Base-by-base conservation (phyloP, 2,888 invertebrate species). In the Polydesmus complanatus region DNA sequence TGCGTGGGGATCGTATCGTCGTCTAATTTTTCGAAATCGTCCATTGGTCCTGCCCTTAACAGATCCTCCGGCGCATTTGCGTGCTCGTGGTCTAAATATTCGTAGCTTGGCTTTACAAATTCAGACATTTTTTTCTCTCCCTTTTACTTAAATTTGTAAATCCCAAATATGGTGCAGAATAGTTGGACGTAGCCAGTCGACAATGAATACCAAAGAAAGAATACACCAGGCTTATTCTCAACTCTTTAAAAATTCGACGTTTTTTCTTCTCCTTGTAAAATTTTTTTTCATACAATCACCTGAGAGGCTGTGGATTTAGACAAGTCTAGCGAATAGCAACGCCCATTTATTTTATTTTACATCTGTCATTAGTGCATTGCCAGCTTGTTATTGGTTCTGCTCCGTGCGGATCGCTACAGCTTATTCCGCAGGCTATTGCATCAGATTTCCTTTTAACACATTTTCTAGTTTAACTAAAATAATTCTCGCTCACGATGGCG, bases 21-120 rank as follows among this genome's bases (percentile, higher is more conserved):
- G n/a, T 54, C 56, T 21, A 55, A 25, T 8, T 27, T 21, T 37
- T 55, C 56, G 27, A 55, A 55, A 55, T 55, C 56, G 27, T 55
- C 56, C n/a, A 27, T 27, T 27, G 25, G n/a, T 19, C 27, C 23
- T n/a, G 27, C n/a, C 19, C 22, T 55, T 25, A 27, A 23, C 8
- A 22, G 2, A 2, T 27, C 5, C 25, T 55, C 37, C 37, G 37
- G 14, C 37, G 37, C 37, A 37, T 8, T 37, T 37, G 5, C 37
- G 14, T 37, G 53, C 23, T 22, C 23, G n/a, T 53, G 21, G 21
- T 53, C 21, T 3, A 22, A 23, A 53, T 53, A 3, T 19, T 3
- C 22, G 8, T 11, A 52, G 8, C n/a, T 19, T 52, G 21, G 2
- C 3, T 22, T 22, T 22, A 22, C 23, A 53, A 25, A 53, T 2